Evolutionary conservation across 2,113 vertebrate species (phyloP), one percentile per base, ranked within the genome.

Genomic region (Ageneiosus marmoratus): DNA sequence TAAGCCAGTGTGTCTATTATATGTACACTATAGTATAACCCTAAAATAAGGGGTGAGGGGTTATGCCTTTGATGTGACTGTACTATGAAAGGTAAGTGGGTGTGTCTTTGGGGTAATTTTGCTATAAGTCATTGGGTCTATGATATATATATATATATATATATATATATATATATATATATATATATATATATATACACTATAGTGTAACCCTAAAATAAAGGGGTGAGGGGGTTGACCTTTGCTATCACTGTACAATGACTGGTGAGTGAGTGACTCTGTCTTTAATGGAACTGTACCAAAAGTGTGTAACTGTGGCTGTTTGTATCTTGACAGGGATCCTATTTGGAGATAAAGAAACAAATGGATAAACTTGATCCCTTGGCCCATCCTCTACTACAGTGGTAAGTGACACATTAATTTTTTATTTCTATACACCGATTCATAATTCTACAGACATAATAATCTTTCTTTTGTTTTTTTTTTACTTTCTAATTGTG

Each of bases 361-460:
- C 98, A 99, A 93, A 99, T 99, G 98, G 98, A 99, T 92, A 99
- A 99, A 81, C 92, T 99, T 89, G 98, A 99, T 86, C 97, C 97
- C 55, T 88, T 99, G 91, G 98, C 98, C 0, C 98, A 99, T 86
- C 98, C 98, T 72, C 94, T 99, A 72, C 91, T 99, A 80, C 98
- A 99, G 60, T 99, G 98, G 98, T 99, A 92, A 94, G 92, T 89
- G 53, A 22, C 67, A 34, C 51, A 18, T 63, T 18, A 22, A n/a
- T 12, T 37, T 37, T 41, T 67, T 20, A 41, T 41, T 41, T 69
- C 10, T 10, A 48, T 27, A 29, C 62, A 10, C 29, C 18, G 48
- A 41, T 34, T 24, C 9, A 24, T 24, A 29, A 62, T 63, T 22
- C 10, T 80, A 70, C 9, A 56, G 22, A 70, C 0, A 18, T 13